Conservation (phyloP, 2,888 invertebrate genomes). For the Limnephilus lunatus region DNA sequence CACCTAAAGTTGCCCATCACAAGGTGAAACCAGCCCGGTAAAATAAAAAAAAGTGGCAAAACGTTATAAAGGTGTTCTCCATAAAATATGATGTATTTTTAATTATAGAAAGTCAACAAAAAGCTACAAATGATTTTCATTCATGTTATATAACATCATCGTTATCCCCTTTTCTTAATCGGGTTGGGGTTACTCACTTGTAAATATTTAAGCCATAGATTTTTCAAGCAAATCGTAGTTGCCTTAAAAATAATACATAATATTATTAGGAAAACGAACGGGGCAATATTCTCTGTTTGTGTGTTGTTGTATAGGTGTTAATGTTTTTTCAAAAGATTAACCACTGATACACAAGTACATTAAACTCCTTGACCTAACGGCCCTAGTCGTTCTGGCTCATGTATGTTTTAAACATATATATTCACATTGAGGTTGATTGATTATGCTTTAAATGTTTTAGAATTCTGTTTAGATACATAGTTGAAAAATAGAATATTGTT, state of each 20-base stretch:
- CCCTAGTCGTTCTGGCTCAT: neutral
- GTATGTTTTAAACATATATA: neutral
- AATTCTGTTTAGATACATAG: neutral
- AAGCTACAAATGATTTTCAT: too few relatives aligned
- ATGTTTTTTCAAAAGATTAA: neutral
- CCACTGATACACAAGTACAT: neutral
- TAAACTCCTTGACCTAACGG: neutral
- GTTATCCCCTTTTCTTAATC: neutral
- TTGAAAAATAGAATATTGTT: neutral
- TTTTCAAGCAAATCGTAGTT: neutral
- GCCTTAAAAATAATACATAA: neutral
- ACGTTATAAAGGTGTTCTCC: too few relatives aligned
- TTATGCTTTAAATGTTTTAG: neutral
- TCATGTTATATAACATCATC: neutral
- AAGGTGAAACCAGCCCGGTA: too few relatives aligned
- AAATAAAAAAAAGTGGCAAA: too few relatives aligned
- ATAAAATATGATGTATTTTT: too few relatives aligned
- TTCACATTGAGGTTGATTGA: neutral
- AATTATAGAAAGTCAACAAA: too few relatives aligned
- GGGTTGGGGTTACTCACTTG: neutral
- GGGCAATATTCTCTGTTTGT: neutral
- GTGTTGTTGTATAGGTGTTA: neutral
- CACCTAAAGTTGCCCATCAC: too few relatives aligned
- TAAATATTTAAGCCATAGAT: neutral
- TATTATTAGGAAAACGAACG: neutral